Base-by-base conservation (phyloP, 1,140 invertebrate genomes). In the Geopemphigus sp. region DNA sequence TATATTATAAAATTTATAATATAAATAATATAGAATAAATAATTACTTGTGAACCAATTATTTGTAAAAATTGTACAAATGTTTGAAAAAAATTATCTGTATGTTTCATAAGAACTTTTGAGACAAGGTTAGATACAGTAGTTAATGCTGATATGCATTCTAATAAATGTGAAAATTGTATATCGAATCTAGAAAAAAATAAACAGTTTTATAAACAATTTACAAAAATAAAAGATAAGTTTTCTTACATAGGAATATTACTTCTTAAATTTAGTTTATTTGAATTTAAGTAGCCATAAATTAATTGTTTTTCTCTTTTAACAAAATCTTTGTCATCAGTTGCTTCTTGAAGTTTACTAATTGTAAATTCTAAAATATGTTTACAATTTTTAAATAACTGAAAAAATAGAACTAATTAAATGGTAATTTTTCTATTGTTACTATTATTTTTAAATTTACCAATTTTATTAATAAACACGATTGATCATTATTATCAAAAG, bases 131-230 rank as follows among this genome's bases (percentile, higher is more conserved):
- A 19, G 74, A 56, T 45, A 78, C 47, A 63, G 74, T 78, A 50
- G 74, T 78, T 63, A 78, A 63, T 47, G 50, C 74, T 78, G 74
- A 78, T 63, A 78, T 78, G 11, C 74, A 61, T 5, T 78, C 74
- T 29, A 78, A 63, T 78, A 78, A 63, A 47, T 61, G 57, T 29
- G 74, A 78, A n/a, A 78, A 78, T 47, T 78, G 74, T 26, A 63
- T 1, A 78, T 78, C 74, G 61, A 78, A 78, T 22, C 74, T 78
- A 53, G 26, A 63, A 39, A 53, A 50, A 61, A 50, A n/a, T 11
- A 24, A 68, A 24, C 10, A 19, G 39, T 64, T 12, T 57, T 6
- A 39, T 53, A 47, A 45, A 39, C 32, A 45, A 1, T 45, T 61
- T 11, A n/a, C 3, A 29, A 24, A n/a, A 50, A 29, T 47, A 45